phyloP scores from a whole-genome alignment of 2,797 vertebrate genomes.

The Leptodactylus fallax region DNA sequence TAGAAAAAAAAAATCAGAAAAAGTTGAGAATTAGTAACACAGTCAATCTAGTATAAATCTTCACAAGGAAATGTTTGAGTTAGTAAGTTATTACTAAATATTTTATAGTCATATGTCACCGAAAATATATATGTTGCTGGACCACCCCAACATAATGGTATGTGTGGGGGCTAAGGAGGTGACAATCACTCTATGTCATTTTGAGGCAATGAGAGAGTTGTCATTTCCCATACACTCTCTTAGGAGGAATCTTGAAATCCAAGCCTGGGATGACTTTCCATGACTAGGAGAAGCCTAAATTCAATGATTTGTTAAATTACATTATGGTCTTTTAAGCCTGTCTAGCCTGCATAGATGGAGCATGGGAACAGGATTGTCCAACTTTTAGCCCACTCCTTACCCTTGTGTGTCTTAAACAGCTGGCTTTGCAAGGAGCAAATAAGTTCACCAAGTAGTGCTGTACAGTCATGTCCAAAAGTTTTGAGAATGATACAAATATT shows the following conservation, averaged over 20 bases:
- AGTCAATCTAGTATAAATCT: slow-evolving; percentile 12
- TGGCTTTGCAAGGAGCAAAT: not conserved
- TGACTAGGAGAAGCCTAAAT: not conserved
- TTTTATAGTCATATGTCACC: slow-evolving; percentile 5
- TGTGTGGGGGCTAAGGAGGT: not conserved
- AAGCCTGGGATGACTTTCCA: not conserved
- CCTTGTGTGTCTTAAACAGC: not conserved
- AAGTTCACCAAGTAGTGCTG: not conserved
- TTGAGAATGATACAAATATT: too few species aligned
- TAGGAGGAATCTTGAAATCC: not conserved
- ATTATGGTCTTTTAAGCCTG: not conserved
- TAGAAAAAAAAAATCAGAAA: slow-evolving; percentile 26
- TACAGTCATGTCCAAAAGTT: too few species aligned
- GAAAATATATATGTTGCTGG: not conserved
- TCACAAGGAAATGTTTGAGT: not conserved
- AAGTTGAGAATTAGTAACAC: accelerated
- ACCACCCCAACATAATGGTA: slow-evolving; percentile 1
- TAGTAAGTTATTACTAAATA: not conserved
- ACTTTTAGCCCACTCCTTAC: not conserved
- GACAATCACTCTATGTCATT: not conserved
- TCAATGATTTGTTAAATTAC: not conserved
- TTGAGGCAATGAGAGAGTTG: not conserved
- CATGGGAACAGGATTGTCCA: not conserved
- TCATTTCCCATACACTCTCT: not conserved
- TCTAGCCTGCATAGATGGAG: not conserved